A percentile compares a stretch with the other conserved stretches of the same genome.
phyloP scores from a whole-genome alignment of 2,797 vertebrate genomes.

The Bradypodion ventrale region DNA sequence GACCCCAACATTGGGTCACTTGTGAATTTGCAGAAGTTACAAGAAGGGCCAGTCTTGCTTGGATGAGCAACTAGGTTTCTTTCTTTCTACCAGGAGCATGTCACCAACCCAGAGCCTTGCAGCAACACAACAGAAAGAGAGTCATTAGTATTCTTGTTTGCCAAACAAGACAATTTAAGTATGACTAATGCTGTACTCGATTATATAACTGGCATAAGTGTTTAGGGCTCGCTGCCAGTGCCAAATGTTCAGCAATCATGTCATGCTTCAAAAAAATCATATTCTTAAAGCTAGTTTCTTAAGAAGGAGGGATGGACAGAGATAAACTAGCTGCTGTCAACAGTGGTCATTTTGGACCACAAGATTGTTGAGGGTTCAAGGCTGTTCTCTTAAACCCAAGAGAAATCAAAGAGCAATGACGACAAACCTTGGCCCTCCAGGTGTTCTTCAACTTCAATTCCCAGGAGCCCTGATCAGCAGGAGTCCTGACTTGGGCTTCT shows the following conservation, averaged over 20 bases:
- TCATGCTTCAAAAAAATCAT: not conserved
- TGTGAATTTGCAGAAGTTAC: not conserved
- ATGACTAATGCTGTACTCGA: slow-evolving; percentile 14
- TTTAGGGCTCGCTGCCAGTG: slow-evolving; percentile 9
- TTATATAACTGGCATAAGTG: slow-evolving; percentile 19
- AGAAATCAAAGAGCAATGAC: not conserved
- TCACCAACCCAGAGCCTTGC: not conserved
- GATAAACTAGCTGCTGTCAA: not conserved
- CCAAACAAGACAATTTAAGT: slow-evolving; percentile 18
- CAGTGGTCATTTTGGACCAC: not conserved
- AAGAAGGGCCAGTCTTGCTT: not conserved
- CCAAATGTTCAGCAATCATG: slow-evolving; percentile 30
- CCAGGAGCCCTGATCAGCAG: too few species aligned
- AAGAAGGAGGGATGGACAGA: not conserved
- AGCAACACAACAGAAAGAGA: not conserved
- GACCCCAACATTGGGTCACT: too few species aligned
- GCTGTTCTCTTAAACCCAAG: not conserved
- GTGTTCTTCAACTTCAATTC: too few species aligned
- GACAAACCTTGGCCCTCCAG: too few species aligned
- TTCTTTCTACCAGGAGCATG: not conserved
- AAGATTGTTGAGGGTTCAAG: not conserved
- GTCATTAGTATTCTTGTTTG: slow-evolving; percentile 31
- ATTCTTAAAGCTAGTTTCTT: not conserved
- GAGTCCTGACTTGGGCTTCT: too few species aligned
- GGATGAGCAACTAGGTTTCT: not conserved